Evolutionary conservation across 2,888 invertebrate species (phyloP), one percentile per base, ranked within the genome.

Genomic region (Hydrotaea cyrtoneurina): DNA sequence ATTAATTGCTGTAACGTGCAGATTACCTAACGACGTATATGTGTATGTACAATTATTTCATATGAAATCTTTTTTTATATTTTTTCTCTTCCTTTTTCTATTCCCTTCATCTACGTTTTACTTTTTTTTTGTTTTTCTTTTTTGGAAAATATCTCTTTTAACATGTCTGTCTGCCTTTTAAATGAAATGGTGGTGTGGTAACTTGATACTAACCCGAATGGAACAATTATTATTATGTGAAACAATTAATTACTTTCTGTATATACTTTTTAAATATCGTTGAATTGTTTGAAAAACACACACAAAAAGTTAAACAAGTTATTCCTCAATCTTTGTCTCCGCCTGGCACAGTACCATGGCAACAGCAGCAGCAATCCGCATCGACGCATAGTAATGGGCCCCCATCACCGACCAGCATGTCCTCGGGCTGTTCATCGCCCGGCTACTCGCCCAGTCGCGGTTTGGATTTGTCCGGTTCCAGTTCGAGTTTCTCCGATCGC

Each of bases 271-370:
- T 36, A 64, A 73, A 66, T 71, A 62, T 39, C 17, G 13, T 39
- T 77, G 31, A 62, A 64, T 26, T 77, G 5, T 74, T 36, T n/a
- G 64, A 31, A 50, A 74, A 26, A 50, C 21, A n/a, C n/a, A n/a
- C n/a, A n/a, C n/a, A n/a, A 21, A 59, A 75, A 95, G 95, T 94
- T 90, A 95, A 95, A 93, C 94, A 94, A 93, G 94, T 95, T 91
- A 93, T 94, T 91, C 94, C 94, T 89, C 94, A 94, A 92, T 94
- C 94, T 89, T 92, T 94, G 90, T 94, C 94, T 89, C 94, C 94
- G 89, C 94, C 94, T 90, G 94, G 94, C 90, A 93, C 94, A 90
- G 94, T 94, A 88, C 94, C 95, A 88, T 94, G 95, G 93, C 94
- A 94, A 90, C 93, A 94, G 90, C 90, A 89, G 31, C 88, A 88